A percentile compares a stretch with the other conserved stretches of the same genome.
Conservation (phyloP, 2,888 invertebrate species). For the Apamea epomidion region DNA sequence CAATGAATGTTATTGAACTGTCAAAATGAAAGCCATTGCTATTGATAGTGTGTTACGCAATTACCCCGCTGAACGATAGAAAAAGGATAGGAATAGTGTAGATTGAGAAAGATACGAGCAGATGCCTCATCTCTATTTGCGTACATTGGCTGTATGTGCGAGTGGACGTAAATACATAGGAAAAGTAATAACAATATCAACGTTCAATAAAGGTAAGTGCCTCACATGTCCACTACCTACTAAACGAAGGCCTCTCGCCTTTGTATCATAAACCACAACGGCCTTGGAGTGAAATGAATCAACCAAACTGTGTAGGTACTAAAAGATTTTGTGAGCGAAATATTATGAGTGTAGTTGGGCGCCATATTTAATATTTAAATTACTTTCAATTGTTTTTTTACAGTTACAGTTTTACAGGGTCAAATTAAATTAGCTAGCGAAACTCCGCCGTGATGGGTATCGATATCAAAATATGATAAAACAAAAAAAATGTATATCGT, state of each 20-base stretch:
- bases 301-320: not conserved
- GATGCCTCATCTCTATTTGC: not conserved
- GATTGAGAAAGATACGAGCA: not conserved
- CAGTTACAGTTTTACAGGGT: not conserved
- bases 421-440: no score
- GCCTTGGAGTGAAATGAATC: conserved; percentile 25
- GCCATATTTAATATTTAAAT: conserved; percentile 4
- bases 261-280: conserved; percentile 1
- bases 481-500: no score
- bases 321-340: conserved; percentile 8
- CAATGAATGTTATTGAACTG: no score
- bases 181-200: not conserved
- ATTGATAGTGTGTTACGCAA: no score
- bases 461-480: no score
- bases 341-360: not conserved
- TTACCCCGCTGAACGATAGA: no score
- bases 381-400: not conserved
- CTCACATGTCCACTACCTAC: not conserved
- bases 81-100: no score
- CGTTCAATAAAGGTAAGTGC: conserved; percentile 15
- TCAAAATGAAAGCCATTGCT: no score
- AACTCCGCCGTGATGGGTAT: no score
- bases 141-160: not conserved
- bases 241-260: conserved; percentile 6
- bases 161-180: not conserved